These are phyloP conservation scores for Todus mexicanus DNA, from an alignment of 2,797 vertebrate genomes.

Conservation along the genomic window DNA sequence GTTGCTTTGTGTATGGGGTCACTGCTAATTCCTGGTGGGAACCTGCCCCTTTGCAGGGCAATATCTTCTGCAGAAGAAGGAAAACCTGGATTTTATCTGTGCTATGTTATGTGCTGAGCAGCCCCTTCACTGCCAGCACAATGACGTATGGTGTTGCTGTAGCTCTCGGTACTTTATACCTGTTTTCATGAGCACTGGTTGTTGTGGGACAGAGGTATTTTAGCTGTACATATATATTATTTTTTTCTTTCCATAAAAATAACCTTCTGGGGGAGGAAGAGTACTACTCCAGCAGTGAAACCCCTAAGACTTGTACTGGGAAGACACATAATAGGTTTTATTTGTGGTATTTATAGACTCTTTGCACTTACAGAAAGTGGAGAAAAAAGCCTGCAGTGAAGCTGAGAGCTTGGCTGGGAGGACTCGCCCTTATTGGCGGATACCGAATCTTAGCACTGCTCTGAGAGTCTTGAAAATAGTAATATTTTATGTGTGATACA, in stretches of 20 bases:
- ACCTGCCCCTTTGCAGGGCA: not conserved
- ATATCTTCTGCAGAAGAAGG: not conserved
- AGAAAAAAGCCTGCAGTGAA: not conserved
- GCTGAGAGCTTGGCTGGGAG: not conserved
- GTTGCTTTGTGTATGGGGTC: not conserved
- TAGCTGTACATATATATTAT: not conserved
- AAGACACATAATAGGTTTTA: not conserved
- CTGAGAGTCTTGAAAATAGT: not conserved
- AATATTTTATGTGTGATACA: not conserved
- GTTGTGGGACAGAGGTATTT: not conserved
- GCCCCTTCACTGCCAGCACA: not conserved
- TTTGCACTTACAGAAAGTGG: not conserved
- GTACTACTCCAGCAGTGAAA: not conserved
- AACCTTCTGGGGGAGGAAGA: not conserved
- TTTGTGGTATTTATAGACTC: not conserved
- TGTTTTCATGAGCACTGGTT: not conserved
- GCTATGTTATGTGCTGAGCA: not conserved
- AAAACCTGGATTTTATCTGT: not conserved
- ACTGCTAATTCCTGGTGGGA: not conserved
- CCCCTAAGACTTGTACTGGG: not conserved
- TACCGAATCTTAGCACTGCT: not conserved
- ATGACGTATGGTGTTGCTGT: rapidly evolving
- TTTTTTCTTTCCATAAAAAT: not conserved
- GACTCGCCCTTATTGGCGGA: not conserved
- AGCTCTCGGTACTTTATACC: not conserved